Percentiles rank a stretch among this genome's conserved stretches.
phyloP scores from a whole-genome alignment of 2,888 invertebrate species.

The Eurytoma adleriae region DNA sequence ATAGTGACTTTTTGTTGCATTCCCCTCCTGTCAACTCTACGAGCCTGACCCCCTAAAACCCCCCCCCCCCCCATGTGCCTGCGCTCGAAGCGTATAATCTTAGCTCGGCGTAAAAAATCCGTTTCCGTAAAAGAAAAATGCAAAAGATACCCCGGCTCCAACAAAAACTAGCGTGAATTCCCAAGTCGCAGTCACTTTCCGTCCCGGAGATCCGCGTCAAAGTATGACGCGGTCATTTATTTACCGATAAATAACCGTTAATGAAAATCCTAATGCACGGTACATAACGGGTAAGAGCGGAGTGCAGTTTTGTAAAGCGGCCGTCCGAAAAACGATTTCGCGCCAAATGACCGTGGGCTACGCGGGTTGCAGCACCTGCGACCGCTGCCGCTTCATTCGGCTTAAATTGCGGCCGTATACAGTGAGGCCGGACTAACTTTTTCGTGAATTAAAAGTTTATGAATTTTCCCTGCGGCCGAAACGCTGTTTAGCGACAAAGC shows the following conservation, averaged over 20 bases:
- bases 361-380: constrained; percentile 41
- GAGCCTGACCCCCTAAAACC: too few relatives aligned
- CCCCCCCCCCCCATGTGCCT: constrained; percentile 18
- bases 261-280: constrained; percentile 35
- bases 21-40: too few relatives aligned
- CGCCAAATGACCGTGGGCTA: constrained; percentile 27
- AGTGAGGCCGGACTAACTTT: neutral
- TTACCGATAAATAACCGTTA: constrained; percentile 35
- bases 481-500: too few relatives aligned
- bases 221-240: constrained; percentile 32
- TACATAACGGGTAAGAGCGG: neutral
- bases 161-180: constrained; percentile 5
- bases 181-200: neutral
- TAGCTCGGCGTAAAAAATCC: constrained; percentile 35
- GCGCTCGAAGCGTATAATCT: constrained; percentile 16
- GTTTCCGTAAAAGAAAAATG: constrained; percentile 20
- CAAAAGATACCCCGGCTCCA: neutral
- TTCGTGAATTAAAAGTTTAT: constrained; percentile 32
- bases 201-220: neutral
- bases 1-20: too few relatives aligned
- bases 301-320: neutral
- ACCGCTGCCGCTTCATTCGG: constrained; percentile 1
- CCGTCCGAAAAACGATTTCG: constrained; percentile 23
- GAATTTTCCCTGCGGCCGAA: neutral
- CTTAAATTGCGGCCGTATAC: constrained; percentile 28